A percentile compares a stretch with the other conserved stretches of the same genome.
Conservation (phyloP, 2,113 vertebrate genomes). For the Limnothrissa miodon region DNA sequence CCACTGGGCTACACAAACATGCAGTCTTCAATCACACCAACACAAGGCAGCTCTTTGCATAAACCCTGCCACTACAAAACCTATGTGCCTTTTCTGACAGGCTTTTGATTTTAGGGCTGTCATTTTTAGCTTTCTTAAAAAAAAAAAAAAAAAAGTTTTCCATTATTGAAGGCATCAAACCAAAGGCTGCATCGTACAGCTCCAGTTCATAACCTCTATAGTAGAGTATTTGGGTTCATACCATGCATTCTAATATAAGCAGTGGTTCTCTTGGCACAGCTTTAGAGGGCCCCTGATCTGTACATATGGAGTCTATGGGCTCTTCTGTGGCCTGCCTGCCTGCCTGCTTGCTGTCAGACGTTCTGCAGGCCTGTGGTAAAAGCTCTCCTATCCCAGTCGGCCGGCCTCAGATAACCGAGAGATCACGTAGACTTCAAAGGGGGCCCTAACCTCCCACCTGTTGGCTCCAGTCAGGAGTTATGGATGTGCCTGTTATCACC, state of each 20-base stretch:
- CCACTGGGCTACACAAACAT: conserved; percentile 9
- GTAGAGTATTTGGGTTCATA: not conserved
- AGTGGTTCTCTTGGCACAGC: not conserved
- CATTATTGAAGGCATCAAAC: not conserved
- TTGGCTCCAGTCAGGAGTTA: conserved; percentile 46
- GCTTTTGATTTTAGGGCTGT: not conserved
- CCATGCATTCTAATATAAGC: not conserved
- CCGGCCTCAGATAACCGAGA: conserved; percentile 38
- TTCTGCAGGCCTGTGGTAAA: conserved; percentile 29
- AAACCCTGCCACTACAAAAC: not conserved
- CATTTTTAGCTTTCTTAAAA: conserved; percentile 5
- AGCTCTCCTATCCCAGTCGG: conserved; percentile 24
- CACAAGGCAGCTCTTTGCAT: not conserved
- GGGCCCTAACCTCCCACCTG: conserved; percentile 50
- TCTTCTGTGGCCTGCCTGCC: conserved; percentile 17
- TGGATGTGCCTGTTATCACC: conserved; percentile 44
- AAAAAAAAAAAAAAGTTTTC: conserved; percentile 13
- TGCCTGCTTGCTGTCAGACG: conserved; percentile 25
- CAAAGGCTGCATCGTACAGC: not conserved
- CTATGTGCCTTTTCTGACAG: not conserved
- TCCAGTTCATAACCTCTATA: not conserved
- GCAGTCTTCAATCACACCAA: conserved; percentile 13
- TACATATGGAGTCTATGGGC: conserved; percentile 20
- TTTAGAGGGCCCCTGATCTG: conserved; percentile 21
- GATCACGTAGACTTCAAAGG: conserved; percentile 44